Evolutionary conservation across 2,113 vertebrate species (phyloP).

Genomic region (Onychorhynchus coronatus): DNA sequence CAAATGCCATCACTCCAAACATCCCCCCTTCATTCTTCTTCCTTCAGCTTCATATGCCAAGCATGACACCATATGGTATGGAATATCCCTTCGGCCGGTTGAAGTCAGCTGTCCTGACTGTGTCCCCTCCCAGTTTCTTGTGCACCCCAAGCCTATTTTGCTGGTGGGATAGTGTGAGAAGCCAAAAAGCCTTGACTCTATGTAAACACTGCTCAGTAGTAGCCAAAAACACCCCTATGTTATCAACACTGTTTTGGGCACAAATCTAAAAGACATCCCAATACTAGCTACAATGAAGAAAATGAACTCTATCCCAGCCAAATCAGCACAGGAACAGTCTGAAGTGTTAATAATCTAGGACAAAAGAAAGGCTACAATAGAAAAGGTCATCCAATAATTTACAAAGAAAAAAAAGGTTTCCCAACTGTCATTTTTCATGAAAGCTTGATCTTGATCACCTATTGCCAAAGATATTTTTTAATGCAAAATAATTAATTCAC

Average conservation of each 20-base stretch:
- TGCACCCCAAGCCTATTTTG: too few relatives aligned
- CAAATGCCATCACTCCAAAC: accelerated
- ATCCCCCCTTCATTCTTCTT: neutral
- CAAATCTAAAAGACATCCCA: neutral
- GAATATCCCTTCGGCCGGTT: neutral
- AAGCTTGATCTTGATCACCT: neutral
- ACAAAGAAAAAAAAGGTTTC: neutral
- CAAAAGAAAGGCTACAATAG: neutral
- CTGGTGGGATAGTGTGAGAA: neutral
- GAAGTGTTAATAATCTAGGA: neutral
- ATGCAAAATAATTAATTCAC: neutral
- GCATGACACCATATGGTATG: accelerated
- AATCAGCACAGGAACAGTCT: neutral
- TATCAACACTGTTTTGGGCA: neutral
- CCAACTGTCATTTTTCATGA: neutral
- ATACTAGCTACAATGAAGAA: neutral
- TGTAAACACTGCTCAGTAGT: neutral
- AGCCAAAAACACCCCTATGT: accelerated
- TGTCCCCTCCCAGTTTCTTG: neutral
- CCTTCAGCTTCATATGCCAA: neutral
- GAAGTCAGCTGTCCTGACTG: neutral
- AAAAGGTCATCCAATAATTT: neutral
- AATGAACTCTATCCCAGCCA: neutral
- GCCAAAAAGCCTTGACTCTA: neutral
- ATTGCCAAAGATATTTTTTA: neutral